Evolutionary conservation across 2,888 invertebrate genomes (phyloP).

Genomic region (Amiota mariae): DNA sequence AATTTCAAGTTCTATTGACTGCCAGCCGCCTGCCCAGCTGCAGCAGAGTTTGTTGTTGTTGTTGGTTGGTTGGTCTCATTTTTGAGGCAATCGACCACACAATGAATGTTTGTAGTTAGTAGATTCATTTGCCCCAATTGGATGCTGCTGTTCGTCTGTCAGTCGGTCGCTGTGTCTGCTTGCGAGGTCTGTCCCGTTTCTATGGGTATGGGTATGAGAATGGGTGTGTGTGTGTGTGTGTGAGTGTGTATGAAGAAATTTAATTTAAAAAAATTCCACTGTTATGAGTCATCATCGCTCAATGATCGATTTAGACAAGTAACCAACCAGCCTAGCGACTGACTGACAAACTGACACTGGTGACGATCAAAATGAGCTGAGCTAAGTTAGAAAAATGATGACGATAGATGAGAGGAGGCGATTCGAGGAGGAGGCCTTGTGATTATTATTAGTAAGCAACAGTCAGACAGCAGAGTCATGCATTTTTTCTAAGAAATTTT

Average conservation of each 20-base stretch:
- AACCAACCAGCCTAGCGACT: background rate
- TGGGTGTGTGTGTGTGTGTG: slow-evolving; percentile 47
- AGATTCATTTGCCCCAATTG: slow-evolving; percentile 64
- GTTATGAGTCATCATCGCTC: slow-evolving; percentile 53
- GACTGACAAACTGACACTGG: too few relatives aligned
- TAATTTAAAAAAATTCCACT: slow-evolving; percentile 57
- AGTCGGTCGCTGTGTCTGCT: slow-evolving; percentile 14
- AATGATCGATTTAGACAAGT: background rate
- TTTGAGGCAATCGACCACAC: slow-evolving; percentile 43
- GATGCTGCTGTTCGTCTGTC: slow-evolving; percentile 54
- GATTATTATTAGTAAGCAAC: background rate
- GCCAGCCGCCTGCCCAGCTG: slow-evolving; percentile 30
- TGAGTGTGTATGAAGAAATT: slow-evolving; percentile 60
- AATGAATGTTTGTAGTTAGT: slow-evolving; percentile 37
- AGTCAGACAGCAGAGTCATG: background rate
- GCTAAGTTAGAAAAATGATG: too few relatives aligned
- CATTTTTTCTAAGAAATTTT: too few relatives aligned
- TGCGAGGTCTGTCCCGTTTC: background rate
- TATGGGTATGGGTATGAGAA: slow-evolving; percentile 29
- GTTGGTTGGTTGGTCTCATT: slow-evolving; percentile 18
- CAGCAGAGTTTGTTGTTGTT: background rate
- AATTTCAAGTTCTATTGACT: slow-evolving; percentile 20
- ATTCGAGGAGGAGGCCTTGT: background rate
- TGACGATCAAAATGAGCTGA: too few relatives aligned
- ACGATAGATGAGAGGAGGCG: too few relatives aligned